phyloP scores from a whole-genome alignment of 2,113 vertebrate genomes.

The Eidolon helvum region DNA sequence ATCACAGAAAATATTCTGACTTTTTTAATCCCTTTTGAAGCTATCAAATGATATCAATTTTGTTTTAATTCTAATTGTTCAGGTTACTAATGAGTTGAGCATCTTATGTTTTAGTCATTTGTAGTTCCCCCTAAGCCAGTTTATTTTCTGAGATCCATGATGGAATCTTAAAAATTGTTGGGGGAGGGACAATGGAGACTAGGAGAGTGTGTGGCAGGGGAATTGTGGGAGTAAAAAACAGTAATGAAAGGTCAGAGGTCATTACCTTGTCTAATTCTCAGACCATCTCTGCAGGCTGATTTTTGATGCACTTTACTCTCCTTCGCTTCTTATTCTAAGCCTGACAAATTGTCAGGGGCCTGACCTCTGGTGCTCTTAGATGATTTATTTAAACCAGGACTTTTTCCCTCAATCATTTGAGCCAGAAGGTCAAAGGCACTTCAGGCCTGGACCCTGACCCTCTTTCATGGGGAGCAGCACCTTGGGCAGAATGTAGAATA shows the following conservation, averaged over 20 bases:
- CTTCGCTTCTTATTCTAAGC: not conserved
- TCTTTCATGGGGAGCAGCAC: not conserved
- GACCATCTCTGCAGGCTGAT: not conserved
- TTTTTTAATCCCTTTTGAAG: not conserved
- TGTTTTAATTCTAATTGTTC: not conserved
- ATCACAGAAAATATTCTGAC: not conserved
- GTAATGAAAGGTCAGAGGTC: not conserved
- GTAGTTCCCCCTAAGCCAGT: not conserved
- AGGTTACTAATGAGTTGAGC: not conserved
- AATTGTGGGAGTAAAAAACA: not conserved
- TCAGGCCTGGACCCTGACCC: conserved; percentile 9
- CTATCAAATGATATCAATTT: not conserved
- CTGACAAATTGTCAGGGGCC: conserved; percentile 15
- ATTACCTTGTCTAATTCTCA: not conserved
- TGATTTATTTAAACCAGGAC: conserved; percentile 65
- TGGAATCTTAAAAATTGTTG: not conserved
- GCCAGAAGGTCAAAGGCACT: conserved; percentile 32
- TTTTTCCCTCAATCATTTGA: conserved; percentile 43
- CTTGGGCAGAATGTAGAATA: not conserved
- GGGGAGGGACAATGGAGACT: not conserved
- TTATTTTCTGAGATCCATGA: not conserved
- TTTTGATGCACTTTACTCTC: conserved; percentile 31
- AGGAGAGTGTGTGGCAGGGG: not conserved
- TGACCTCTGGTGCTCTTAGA: conserved; percentile 34
- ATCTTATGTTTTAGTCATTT: not conserved